Base-by-base conservation (phyloP, 2,888 invertebrate species). In the Hirtodrosophila cameraria region DNA sequence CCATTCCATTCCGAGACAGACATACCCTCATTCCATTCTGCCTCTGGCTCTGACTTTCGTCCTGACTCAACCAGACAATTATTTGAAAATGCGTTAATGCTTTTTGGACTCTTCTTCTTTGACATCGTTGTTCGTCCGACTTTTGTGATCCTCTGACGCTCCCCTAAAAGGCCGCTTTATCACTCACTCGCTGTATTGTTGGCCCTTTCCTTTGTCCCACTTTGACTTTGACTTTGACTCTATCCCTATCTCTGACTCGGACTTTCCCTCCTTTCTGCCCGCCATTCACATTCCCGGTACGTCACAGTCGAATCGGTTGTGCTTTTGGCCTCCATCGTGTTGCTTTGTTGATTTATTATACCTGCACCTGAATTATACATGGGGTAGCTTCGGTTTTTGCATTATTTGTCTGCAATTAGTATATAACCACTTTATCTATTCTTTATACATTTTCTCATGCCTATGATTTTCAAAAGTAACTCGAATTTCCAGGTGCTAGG, bases 241-340 rank as follows among this genome's bases (percentile, higher is more conserved):
- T 23, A 12, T 8, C 13, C 9, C 16, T 23, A 12, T 8, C 7
- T 15, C 33, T 12, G 9, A 23, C 20, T 30, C 45, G 13, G 11
- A 23, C 23, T 48, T 42, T 38, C 18, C 52, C 25, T 6, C 23
- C 53, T n/a, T 49, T 48, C 52, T 36, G 58, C 46, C 53, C 52
- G 64, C 55, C 48, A 65, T 63, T 58, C 63, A 52, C 63, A 73
- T 66, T 70, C 70, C 57, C 80, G 69, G 77, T 77, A 76, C 78
- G 80, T 79, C 76, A 80, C 78, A 79, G 71, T 80, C 72, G 61
- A 72, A 41, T 76, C 73, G 73, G 33, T 46, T 69, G 64, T 49
- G 69, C 69, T 77, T 72, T 61, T 55, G 49, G 41, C 73, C 65
- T 60, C 36, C 62, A 27, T 7, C 23, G 23, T 23, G 48, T 65